Conservation (phyloP, 2,888 invertebrate genomes). For the Heliconius sara region DNA sequence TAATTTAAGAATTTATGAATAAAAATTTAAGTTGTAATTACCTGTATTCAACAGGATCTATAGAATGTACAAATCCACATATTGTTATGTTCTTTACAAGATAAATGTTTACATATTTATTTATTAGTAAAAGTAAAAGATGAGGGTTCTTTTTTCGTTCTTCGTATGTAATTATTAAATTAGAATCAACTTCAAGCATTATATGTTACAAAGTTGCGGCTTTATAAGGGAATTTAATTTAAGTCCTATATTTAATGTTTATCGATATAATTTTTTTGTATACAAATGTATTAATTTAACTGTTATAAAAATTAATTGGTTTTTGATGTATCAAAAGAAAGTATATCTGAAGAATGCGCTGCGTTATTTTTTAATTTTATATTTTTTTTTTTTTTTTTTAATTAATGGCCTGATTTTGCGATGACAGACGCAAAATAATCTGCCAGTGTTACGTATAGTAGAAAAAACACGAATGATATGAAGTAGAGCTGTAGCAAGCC, state of each 20-base stretch:
- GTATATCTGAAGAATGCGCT: not conserved
- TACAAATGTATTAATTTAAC: not conserved
- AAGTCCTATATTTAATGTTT: not conserved
- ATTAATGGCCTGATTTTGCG: too few relatives aligned
- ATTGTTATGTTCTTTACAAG: slow-evolving; percentile 60
- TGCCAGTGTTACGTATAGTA: too few relatives aligned
- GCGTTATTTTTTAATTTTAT: not conserved
- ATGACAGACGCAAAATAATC: too few relatives aligned
- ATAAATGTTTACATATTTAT: slow-evolving; percentile 66
- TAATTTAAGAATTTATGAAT: not conserved
- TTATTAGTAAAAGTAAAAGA: slow-evolving; percentile 54
- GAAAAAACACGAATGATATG: too few relatives aligned
- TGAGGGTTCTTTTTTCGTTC: slow-evolving; percentile 54
- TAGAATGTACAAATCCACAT: slow-evolving; percentile 67
- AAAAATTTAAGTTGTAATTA: slow-evolving; percentile 47
- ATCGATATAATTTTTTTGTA: not conserved
- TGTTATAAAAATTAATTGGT: not conserved
- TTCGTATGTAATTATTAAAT: slow-evolving; percentile 35
- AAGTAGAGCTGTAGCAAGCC: too few relatives aligned
- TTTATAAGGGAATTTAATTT: not conserved
- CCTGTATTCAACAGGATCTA: slow-evolving; percentile 72
- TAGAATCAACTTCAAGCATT: slow-evolving; percentile 29
- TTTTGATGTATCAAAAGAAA: not conserved
- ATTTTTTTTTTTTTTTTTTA: not conserved
- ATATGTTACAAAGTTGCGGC: not conserved